These are phyloP conservation scores for Pseudomugil tenellus DNA, from an alignment of 2,797 vertebrate genomes.

Conservation along the genomic window DNA sequence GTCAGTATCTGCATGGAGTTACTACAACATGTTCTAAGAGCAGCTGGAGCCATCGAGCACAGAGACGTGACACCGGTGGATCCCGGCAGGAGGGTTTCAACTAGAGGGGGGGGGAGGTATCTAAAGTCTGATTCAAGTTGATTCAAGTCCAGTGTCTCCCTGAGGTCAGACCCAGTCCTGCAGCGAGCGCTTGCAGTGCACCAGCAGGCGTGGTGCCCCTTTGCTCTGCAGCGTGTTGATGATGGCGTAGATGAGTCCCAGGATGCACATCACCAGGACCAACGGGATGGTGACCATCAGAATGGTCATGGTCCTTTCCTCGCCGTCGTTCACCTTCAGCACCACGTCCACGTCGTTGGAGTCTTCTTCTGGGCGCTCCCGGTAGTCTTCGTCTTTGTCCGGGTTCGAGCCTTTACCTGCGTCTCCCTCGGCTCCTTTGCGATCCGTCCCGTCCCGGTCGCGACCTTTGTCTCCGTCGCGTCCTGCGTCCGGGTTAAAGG, in stretches of 20 bases:
- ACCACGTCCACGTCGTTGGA: conserved; percentile 92
- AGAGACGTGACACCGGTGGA: conserved; percentile 43
- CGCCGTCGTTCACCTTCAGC: conserved; percentile 92
- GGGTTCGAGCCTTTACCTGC: conserved; percentile 37
- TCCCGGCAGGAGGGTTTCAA: conserved; percentile 29
- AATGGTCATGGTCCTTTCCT: conserved; percentile 90
- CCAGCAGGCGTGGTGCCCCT: conserved; percentile 90
- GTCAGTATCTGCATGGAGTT: conserved; percentile 57
- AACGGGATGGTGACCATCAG: conserved; percentile 92
- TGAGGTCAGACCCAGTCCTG: conserved; percentile 95
- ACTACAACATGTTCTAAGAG: conserved; percentile 44
- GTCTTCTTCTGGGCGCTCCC: conserved; percentile 77
- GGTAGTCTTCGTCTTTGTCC: conserved; percentile 59
- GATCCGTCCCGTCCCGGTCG: conserved; percentile 42
- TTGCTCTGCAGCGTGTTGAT: conserved; percentile 96
- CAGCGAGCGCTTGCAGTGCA: conserved; percentile 97
- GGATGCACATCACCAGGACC: conserved; percentile 92
- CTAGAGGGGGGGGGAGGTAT: conserved; percentile 30
- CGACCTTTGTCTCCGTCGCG: conserved; percentile 68
- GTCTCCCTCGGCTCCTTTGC: conserved; percentile 54
- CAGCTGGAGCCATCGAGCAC: conserved; percentile 48
- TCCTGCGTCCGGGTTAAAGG: conserved; percentile 82
- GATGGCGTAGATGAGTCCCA: conserved; percentile 92
- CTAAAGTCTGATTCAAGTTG: conserved; percentile 47
- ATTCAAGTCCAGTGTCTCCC: conserved; percentile 44